A percentile compares a stretch with the other conserved stretches of the same genome.
Evolutionary conservation across 2,113 vertebrate genomes (phyloP).

Genomic region (Daboia siamensis): DNA sequence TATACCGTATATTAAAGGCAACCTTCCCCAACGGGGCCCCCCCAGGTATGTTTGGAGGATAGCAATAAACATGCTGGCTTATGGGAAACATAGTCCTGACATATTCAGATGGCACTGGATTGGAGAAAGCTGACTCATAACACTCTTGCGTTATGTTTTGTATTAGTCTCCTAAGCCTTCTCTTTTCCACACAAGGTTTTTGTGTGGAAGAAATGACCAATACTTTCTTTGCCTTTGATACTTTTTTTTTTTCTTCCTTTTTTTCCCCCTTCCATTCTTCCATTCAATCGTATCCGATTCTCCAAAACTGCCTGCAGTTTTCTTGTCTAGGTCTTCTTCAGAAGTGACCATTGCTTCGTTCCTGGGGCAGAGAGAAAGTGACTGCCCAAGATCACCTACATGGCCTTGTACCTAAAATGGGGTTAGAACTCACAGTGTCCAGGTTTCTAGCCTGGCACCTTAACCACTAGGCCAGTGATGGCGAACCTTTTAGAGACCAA

Average conservation of each 20-base stretch:
- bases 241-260: too few relatives aligned
- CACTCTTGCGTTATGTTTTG: neutral
- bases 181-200: neutral
- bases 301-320: neutral
- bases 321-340: neutral
- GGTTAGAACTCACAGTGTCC: neutral
- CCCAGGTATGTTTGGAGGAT: neutral
- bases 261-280: neutral
- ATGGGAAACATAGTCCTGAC: neutral
- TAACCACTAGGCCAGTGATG: neutral
- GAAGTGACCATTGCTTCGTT: neutral
- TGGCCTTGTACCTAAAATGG: neutral
- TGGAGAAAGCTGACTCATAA: neutral
- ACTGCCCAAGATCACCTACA: neutral
- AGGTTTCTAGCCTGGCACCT: neutral
- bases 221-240: neutral
- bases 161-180: neutral
- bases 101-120: neutral
- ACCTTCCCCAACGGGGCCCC: neutral
- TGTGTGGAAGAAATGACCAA: neutral
- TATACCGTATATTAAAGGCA: neutral
- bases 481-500: too few relatives aligned
- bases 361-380: neutral
- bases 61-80: neutral
- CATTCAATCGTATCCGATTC: neutral